A percentile compares a stretch with the other conserved stretches of the same genome.
These are phyloP conservation scores for Helicolenus hilgendorfi DNA, from an alignment of 2,797 vertebrate genomes.

Conservation along the genomic window DNA sequence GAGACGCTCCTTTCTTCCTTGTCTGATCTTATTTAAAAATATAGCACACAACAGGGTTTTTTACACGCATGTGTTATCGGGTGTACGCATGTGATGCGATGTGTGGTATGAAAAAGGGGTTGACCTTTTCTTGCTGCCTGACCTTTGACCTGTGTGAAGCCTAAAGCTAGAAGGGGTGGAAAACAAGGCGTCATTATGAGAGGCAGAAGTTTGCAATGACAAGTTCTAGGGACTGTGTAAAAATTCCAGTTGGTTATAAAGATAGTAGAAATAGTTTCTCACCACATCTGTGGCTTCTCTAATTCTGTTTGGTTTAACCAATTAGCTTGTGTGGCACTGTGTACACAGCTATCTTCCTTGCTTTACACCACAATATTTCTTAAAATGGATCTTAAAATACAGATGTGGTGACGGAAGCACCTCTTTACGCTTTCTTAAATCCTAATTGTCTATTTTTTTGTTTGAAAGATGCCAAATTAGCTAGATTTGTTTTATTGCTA, in stretches of 20 bases:
- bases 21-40: conserved; percentile 25
- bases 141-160: conserved; percentile 23
- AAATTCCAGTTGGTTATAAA: not conserved
- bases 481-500: not conserved
- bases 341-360: not conserved
- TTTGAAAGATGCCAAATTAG: not conserved
- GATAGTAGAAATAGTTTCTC: not conserved
- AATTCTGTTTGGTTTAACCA: not conserved
- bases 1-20: not conserved
- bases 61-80: not conserved
- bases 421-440: not conserved
- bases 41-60: not conserved
- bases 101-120: conserved; percentile 16
- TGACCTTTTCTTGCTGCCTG: conserved; percentile 7
- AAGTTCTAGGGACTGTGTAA: not conserved
- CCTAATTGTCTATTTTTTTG: not conserved
- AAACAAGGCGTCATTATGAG: not conserved
- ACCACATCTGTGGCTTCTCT: not conserved
- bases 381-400: not conserved
- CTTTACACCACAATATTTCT: not conserved
- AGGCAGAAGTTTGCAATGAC: not conserved
- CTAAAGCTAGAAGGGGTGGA: not conserved
- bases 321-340: too few species aligned
- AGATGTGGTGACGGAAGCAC: not conserved
- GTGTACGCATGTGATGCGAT: not conserved